A percentile compares a stretch with the other conserved stretches of the same genome.
Evolutionary conservation across 2,113 vertebrate genomes (phyloP).

Genomic region (Diadophis punctatus): DNA sequence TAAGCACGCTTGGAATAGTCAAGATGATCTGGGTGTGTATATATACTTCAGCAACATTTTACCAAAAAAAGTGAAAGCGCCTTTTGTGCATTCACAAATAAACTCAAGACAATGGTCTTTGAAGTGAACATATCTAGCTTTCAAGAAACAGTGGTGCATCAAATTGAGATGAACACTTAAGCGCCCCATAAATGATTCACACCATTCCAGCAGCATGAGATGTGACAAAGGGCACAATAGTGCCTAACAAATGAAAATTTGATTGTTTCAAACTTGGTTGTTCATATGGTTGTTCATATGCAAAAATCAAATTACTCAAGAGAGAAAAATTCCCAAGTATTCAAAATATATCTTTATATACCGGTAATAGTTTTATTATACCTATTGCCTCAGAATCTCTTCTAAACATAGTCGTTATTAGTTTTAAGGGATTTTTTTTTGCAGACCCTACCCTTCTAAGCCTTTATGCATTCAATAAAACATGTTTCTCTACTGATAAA

Average conservation of each 20-base stretch:
- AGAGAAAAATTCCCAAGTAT: not conserved
- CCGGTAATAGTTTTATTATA: not conserved
- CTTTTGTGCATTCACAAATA: not conserved
- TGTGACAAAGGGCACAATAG: not conserved
- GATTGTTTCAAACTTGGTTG: not conserved
- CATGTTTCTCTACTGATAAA: constrained; percentile 45
- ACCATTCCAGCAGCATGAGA: not conserved
- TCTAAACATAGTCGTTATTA: not conserved
- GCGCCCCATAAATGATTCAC: not conserved
- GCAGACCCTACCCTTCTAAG: constrained; percentile 24
- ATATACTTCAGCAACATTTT: not conserved
- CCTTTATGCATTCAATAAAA: constrained; percentile 52
- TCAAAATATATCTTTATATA: not conserved
- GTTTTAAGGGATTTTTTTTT: not conserved
- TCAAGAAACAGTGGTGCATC: not conserved
- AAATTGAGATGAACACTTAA: not conserved
- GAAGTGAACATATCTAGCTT: not conserved
- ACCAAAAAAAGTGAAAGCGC: not conserved
- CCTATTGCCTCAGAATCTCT: not conserved
- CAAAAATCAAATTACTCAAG: not conserved
- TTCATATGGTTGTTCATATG: not conserved
- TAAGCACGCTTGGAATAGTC: constrained; percentile 32
- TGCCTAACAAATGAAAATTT: not conserved
- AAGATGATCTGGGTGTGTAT: constrained; percentile 29
- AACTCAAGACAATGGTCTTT: not conserved